phyloP scores from a whole-genome alignment of 2,888 invertebrate species.

The Eristalis intricaria region DNA sequence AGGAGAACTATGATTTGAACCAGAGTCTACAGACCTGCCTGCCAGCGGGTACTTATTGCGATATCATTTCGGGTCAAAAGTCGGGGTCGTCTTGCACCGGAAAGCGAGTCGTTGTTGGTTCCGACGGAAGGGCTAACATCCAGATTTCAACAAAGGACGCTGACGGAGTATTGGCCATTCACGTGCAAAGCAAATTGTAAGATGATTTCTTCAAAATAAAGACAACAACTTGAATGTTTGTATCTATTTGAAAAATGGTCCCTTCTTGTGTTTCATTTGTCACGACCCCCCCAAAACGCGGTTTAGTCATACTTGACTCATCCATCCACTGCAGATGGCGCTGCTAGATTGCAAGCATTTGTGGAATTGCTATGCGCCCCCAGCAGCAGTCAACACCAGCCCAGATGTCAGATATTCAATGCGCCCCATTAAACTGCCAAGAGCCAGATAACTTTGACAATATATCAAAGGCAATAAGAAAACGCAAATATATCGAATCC shows the following conservation, averaged over 20 bases:
- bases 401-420: background rate
- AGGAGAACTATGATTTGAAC: conserved; percentile 84
- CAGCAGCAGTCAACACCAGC: background rate
- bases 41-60: conserved; percentile 91
- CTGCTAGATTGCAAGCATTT: too few relatives aligned
- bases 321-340: too few relatives aligned
- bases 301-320: too few relatives aligned
- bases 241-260: too few relatives aligned
- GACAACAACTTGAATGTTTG: background rate
- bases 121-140: conserved; percentile 76
- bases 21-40: conserved; percentile 85
- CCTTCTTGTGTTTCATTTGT: too few relatives aligned
- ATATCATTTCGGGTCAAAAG: conserved; percentile 89
- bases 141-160: conserved; percentile 73
- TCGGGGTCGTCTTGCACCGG: conserved; percentile 77
- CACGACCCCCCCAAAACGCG: too few relatives aligned
- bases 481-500: background rate
- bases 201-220: background rate
- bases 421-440: background rate
- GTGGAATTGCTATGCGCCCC: background rate
- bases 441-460: background rate
- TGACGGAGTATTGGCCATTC: conserved; percentile 89
- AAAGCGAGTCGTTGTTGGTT: conserved; percentile 76
- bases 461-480: background rate
- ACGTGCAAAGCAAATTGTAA: conserved; percentile 81